Evolutionary conservation across 2,888 invertebrate species (phyloP).

Genomic region (Temnothorax unifasciatus): DNA sequence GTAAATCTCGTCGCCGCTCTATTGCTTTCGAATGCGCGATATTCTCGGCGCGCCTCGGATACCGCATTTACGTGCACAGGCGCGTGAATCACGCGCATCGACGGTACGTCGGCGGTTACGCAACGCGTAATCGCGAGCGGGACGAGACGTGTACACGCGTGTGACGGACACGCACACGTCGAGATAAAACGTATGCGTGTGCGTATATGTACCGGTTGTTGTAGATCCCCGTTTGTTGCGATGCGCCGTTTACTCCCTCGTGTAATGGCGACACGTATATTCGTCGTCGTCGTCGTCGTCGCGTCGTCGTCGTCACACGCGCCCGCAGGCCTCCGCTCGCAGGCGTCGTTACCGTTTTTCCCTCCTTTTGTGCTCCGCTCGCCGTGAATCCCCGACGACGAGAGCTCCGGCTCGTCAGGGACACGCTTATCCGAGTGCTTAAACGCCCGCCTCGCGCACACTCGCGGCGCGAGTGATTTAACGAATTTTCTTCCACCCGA

Average conservation of each 20-base stretch:
- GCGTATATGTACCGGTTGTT: background rate
- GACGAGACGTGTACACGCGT: conserved; percentile 15
- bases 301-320: background rate
- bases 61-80: background rate
- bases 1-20: background rate
- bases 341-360: conserved; percentile 60
- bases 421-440: conserved; percentile 48
- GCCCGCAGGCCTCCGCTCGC: background rate
- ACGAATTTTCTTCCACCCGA: conserved; percentile 4
- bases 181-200: background rate
- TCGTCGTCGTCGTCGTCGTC: background rate
- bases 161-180: background rate
- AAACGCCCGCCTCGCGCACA: conserved; percentile 2
- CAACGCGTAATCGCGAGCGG: conserved; percentile 27
- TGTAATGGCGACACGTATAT: conserved; percentile 31
- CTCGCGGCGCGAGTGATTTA: conserved; percentile 27
- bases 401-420: conserved; percentile 63
- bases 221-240: background rate
- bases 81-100: conserved; percentile 40
- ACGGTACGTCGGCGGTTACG: conserved; percentile 32
- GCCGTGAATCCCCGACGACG: conserved; percentile 68
- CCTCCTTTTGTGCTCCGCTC: conserved; percentile 61
- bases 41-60: conserved; percentile 7
- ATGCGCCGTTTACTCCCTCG: conserved; percentile 19
- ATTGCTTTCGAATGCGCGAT: background rate